Base-by-base conservation (phyloP, 2,113 vertebrate species). In the Labeo catla region DNA sequence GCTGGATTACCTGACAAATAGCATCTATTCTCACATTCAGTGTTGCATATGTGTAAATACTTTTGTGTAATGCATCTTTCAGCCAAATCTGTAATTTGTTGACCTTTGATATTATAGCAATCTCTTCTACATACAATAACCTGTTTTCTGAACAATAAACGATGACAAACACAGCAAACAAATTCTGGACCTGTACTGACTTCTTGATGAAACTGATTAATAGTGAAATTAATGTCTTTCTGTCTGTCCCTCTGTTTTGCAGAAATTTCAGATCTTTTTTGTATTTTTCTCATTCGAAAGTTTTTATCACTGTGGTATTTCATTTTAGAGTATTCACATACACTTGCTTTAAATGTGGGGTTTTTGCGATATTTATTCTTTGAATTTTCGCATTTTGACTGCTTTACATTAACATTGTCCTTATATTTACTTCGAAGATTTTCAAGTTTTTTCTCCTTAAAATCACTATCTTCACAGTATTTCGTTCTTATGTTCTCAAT, bases 161-260 rank as follows among this genome's bases (percentile, higher is more conserved):
- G 78, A 11, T 86, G 86, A 77, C 85, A 82, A n/a, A 70, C 65
- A 76, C 39, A 6, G 16, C 86, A 87, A n/a, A 66, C 47, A 84
- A 63, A 73, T 36, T 86, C 85, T 47, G 85, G 85, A 4, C 77
- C 78, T 47, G 4, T 39, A 61, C 52, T 86, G 0, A 73, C 61
- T 45, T 59, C 36, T 16, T 49, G 28, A 21, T 47, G 23, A n/a
- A 79, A 79, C 8, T 49, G 21, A 72, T 34, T 34, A 81, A 81
- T 73, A 28, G 34, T 43, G 19, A 50, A 77, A 65, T 66, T 28
- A 6, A 87, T 78, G 2, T 57, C 19, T 66, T 76, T n/a, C 8
- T 77, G 9, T 68, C 23, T 45, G 2, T 54, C 23, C 36, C 43
- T 73, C 2, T 16, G 6, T 49, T 61, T 66, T 34, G 21, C 4